These are phyloP conservation scores for Drosophila greeni DNA, from an alignment of 2,888 invertebrate species.

Conservation along the genomic window DNA sequence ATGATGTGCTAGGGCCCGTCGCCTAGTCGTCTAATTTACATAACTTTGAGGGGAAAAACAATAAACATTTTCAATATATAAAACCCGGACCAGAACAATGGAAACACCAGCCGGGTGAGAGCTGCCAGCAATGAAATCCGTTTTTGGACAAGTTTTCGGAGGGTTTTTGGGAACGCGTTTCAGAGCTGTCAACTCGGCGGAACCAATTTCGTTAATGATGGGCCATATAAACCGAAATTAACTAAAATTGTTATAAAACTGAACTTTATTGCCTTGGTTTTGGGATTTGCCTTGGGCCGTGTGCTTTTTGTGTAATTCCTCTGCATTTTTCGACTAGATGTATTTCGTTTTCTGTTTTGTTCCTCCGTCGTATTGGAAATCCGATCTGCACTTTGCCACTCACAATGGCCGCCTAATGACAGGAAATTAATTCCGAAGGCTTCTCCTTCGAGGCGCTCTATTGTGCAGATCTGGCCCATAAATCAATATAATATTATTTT, in stretches of 20 bases:
- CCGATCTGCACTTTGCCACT: constrained; percentile 54
- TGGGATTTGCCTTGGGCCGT: constrained; percentile 20
- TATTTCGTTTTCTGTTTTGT: constrained; percentile 3
- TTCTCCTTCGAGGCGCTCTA: constrained; percentile 41
- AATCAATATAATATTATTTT: constrained; percentile 62
- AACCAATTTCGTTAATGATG: constrained; percentile 71
- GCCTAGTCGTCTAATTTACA: constrained; percentile 35
- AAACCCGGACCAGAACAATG: constrained; percentile 45
- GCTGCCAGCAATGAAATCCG: constrained; percentile 31
- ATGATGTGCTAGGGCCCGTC: constrained; percentile 4
- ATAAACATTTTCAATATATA: constrained; percentile 51
- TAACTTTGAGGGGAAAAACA: constrained; percentile 38
- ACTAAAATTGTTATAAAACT: constrained; percentile 67
- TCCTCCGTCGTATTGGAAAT: constrained; percentile 39
- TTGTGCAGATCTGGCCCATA: constrained; percentile 63
- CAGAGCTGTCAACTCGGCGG: constrained; percentile 66
- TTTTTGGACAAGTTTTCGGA: constrained; percentile 47
- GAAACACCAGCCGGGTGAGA: constrained; percentile 41
- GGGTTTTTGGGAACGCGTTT: constrained; percentile 53
- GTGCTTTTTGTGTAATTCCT: constrained; percentile 40
- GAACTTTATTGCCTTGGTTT: constrained; percentile 52
- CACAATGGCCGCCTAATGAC: constrained; percentile 67
- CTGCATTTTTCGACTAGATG: constrained; percentile 1
- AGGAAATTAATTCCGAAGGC: constrained; percentile 66
- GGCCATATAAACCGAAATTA: constrained; percentile 65